A percentile compares a stretch with the other conserved stretches of the same genome.
These are phyloP conservation scores for Macrosteles quadrilineatus DNA, from an alignment of 1,140 invertebrate species.

Conservation along the genomic window DNA sequence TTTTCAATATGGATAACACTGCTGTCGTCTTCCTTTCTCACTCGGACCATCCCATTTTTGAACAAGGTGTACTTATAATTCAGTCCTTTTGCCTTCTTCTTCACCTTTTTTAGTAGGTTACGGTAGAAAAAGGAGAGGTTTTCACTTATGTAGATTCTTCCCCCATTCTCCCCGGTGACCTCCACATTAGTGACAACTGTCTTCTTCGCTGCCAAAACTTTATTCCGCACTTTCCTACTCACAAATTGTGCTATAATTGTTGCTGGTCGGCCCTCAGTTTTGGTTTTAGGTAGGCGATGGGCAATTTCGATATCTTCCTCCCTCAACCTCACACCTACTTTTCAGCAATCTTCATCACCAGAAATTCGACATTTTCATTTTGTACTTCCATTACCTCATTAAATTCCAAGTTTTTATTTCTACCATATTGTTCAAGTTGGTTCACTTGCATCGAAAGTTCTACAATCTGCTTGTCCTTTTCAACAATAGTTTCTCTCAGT, in stretches of 20 bases:
- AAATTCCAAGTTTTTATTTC: not conserved
- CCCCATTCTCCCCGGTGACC: not conserved
- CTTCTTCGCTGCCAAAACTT: not conserved
- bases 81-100: too few relatives aligned
- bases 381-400: not conserved
- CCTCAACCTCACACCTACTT: not conserved
- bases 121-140: not conserved
- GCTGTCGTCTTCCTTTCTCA: too few relatives aligned
- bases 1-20: too few relatives aligned
- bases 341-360: not conserved
- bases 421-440: not conserved
- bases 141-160: not conserved
- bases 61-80: too few relatives aligned
- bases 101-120: not conserved
- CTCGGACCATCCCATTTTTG: too few relatives aligned
- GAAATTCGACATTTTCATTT: not conserved
- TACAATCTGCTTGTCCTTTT: not conserved
- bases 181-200: not conserved
- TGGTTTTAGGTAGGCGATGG: not conserved
- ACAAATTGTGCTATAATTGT: not conserved
- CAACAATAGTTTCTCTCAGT: not conserved
- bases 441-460: not conserved
- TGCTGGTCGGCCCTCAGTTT: not conserved
- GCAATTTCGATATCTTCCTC: slow-evolving; percentile 3
- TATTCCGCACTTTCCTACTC: not conserved